Percentiles rank a stretch among this genome's conserved stretches.
These are phyloP conservation scores for Lasioglossum marginatum DNA, from an alignment of 2,888 invertebrate species.

Conservation along the genomic window DNA sequence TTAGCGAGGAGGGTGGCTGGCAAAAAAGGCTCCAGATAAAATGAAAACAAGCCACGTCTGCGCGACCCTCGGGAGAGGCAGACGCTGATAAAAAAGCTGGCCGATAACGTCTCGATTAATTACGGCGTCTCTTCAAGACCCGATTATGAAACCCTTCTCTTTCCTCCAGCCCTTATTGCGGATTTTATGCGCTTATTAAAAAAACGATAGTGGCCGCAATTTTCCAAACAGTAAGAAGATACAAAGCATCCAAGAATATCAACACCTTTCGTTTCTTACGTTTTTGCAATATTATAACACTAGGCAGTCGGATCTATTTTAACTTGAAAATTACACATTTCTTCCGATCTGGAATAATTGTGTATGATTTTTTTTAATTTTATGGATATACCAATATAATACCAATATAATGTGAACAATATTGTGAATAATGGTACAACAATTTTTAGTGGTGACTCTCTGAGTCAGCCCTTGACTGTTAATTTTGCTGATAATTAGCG, in stretches of 20 bases:
- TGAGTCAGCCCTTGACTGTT: no score
- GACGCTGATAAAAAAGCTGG: not conserved
- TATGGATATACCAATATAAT: no score
- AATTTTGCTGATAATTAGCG: no score
- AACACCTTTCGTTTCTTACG: not conserved
- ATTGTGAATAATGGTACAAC: no score
- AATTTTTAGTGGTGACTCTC: no score
- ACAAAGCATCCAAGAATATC: not conserved
- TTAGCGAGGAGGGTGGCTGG: not conserved
- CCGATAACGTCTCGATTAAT: slow-evolving; percentile 10
- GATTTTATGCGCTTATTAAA: not conserved
- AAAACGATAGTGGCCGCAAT: not conserved
- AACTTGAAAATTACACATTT: no score
- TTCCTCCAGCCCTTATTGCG: not conserved
- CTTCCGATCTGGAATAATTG: no score
- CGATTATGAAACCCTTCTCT: not conserved
- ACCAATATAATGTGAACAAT: no score
- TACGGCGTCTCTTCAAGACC: not conserved
- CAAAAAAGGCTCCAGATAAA: slow-evolving; percentile 10
- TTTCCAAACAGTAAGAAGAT: not conserved
- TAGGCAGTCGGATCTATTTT: no score
- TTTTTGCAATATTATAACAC: not conserved
- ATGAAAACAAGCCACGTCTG: slow-evolving; percentile 6
- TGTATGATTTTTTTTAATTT: no score
- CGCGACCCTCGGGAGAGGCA: not conserved